These are phyloP conservation scores for Hemichromis elongatus DNA, from an alignment of 2,113 vertebrate species.

Conservation along the genomic window DNA sequence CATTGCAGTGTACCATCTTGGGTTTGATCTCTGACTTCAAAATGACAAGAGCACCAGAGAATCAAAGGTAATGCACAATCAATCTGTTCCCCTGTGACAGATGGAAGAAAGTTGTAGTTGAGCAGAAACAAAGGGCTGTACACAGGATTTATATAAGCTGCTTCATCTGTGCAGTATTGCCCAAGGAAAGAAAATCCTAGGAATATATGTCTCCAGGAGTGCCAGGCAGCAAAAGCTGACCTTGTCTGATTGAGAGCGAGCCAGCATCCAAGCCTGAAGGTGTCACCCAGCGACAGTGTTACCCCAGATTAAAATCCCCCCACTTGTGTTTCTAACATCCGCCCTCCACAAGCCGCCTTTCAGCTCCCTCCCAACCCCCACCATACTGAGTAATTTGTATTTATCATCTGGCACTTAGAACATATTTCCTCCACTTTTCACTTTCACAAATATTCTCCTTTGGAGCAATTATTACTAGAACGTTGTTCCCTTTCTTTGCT, in stretches of 20 bases:
- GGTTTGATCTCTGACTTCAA: conserved; percentile 44
- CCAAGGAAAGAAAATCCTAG: background rate
- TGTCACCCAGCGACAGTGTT: conserved; percentile 8
- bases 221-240: conserved; percentile 15
- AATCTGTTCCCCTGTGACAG: conserved; percentile 22
- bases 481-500: conserved; percentile 30
- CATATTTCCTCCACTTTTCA: conserved; percentile 16
- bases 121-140: conserved; percentile 47
- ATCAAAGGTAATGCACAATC: conserved; percentile 43
- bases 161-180: background rate
- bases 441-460: conserved; percentile 41
- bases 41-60: conserved; percentile 30
- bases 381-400: conserved; percentile 27
- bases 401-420: conserved; percentile 33
- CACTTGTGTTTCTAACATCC: background rate
- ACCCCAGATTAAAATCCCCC: conserved; percentile 13
- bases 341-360: background rate
- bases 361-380: background rate
- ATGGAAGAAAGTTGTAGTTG: conserved; percentile 11
- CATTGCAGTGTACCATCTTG: conserved; percentile 7
- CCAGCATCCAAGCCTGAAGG: conserved; percentile 9
- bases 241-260: conserved; percentile 29
- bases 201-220: conserved; percentile 4
- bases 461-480: conserved; percentile 57
- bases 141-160: conserved; percentile 40